Conservation (phyloP, 1,140 invertebrate species). For the Drosophila pachea region DNA sequence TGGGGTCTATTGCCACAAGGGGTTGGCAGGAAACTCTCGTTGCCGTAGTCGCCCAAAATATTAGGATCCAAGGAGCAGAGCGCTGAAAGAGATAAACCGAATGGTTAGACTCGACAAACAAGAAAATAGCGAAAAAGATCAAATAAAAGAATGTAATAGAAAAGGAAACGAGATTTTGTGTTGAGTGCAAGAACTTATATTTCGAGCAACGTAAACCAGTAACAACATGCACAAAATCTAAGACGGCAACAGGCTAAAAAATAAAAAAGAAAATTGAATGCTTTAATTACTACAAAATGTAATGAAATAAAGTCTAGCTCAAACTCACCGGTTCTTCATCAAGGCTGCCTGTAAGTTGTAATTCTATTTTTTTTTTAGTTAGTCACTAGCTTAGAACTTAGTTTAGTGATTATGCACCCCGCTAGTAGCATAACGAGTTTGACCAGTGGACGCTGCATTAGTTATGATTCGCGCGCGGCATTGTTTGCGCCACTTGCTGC, state of each 20-base stretch:
- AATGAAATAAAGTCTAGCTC: neutral
- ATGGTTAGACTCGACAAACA: neutral
- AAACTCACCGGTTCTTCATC: slow-evolving; percentile 33
- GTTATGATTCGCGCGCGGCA: slow-evolving; percentile 75
- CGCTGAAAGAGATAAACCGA: slow-evolving; percentile 32
- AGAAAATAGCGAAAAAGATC: neutral
- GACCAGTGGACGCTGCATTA: slow-evolving; percentile 32
- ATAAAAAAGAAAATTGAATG: slow-evolving; percentile 4
- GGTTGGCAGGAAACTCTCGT: slow-evolving; percentile 60
- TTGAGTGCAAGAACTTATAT: slow-evolving; percentile 11
- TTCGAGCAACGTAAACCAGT: slow-evolving; percentile 1
- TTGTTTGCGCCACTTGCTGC: slow-evolving; percentile 74
- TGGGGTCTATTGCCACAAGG: slow-evolving; percentile 9
- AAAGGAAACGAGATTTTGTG: neutral
- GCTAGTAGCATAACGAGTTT: slow-evolving; percentile 57
- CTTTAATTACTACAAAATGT: neutral
- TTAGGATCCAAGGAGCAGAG: slow-evolving; percentile 32
- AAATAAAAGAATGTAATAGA: neutral
- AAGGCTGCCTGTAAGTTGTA: neutral
- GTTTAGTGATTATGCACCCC: slow-evolving; percentile 67
- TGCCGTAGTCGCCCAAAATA: slow-evolving; percentile 53
- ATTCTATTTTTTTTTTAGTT: too few species aligned
- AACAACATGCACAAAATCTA: neutral
- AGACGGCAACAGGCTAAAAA: slow-evolving; percentile 2
- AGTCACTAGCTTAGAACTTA: neutral